Base-by-base conservation (phyloP, 2,888 invertebrate species). In the Leptogaster cylindrica region DNA sequence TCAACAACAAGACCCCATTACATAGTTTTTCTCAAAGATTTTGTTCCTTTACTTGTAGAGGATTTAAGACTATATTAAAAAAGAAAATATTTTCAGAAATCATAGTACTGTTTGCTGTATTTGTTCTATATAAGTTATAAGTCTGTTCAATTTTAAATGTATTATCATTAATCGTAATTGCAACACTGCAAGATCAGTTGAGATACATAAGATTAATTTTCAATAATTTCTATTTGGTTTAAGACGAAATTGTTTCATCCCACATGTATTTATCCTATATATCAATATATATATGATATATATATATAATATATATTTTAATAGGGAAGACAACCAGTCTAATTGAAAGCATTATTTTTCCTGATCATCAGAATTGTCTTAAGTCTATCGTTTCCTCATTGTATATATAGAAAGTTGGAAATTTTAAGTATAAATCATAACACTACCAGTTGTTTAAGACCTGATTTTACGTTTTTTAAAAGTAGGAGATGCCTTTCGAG, bases 41-140 rank as follows among this genome's bases (percentile, higher is more conserved):
- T 64, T 52, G 68, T 46, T 68, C 68, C 61, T 61, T 44, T 31
- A 55, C 48, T 25, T 65, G 31, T 65, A 65, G 44, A 33, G 41
- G 44, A 27, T 23, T 10, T 65, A 64, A 65, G 52, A 44, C n/a
- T n/a, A 52, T 14, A 55, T 51, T 44, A 51, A 46, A n/a, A n/a
- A n/a, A 44, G 27, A 51, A 52, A 28, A 28, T 52, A 55, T 41
- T 39, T 44, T 25, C 16, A 66, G 27, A 48, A 65, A 66, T 66
- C 41, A 66, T 23, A 44, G 44, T 27, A 66, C 39, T 66, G 55
- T 68, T 63, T 64, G 61, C 51, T 66, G 66, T 66, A 66, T 66
- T 66, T 68, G 68, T 68, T 68, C 61, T 66, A 68, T 66, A 68
- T 68, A 68, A 68, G 68, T 68, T 68, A 68, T 68, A 68, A 68